phyloP scores from a whole-genome alignment of 2,888 invertebrate genomes.

The Altica lythri region DNA sequence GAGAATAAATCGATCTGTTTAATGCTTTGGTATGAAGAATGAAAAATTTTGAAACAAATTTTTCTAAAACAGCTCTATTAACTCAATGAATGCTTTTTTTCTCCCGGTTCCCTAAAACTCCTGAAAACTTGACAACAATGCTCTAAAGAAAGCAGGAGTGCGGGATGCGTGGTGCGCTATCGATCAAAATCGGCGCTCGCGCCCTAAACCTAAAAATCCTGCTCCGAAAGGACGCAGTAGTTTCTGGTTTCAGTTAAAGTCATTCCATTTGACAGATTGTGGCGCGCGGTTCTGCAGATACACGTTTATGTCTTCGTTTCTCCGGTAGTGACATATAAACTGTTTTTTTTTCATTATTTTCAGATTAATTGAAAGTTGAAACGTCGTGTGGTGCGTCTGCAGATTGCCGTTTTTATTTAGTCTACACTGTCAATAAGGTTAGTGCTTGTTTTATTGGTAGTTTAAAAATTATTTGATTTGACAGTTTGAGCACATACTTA shows the following conservation, averaged over 20 bases:
- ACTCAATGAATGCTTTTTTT: neutral
- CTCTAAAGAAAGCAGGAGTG: slow-evolving; percentile 39
- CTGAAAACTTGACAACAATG: neutral
- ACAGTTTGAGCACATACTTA: no score
- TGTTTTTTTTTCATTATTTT: no score
- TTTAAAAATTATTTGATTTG: no score
- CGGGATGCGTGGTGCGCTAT: slow-evolving; percentile 50
- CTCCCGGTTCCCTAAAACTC: neutral
- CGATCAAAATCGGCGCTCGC: slow-evolving; percentile 49
- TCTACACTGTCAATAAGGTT: slow-evolving; percentile 21
- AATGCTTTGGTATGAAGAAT: no score
- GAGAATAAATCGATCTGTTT: no score
- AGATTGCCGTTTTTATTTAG: slow-evolving; percentile 7
- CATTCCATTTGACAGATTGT: slow-evolving; percentile 14
- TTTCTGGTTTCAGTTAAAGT: slow-evolving; percentile 15
- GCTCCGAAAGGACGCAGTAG: slow-evolving; percentile 43
- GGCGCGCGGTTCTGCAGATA: slow-evolving; percentile 21
- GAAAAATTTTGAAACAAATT: no score
- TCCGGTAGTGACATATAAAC: slow-evolving; percentile 30
- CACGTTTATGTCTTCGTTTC: slow-evolving; percentile 14
- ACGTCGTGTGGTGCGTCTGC: slow-evolving; percentile 6
- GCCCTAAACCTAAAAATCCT: slow-evolving; percentile 32
- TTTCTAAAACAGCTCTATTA: no score
- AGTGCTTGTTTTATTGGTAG: slow-evolving; percentile 11
- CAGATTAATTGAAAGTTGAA: no score